phyloP scores from a whole-genome alignment of 2,113 vertebrate genomes.

The Chamaea fasciata region DNA sequence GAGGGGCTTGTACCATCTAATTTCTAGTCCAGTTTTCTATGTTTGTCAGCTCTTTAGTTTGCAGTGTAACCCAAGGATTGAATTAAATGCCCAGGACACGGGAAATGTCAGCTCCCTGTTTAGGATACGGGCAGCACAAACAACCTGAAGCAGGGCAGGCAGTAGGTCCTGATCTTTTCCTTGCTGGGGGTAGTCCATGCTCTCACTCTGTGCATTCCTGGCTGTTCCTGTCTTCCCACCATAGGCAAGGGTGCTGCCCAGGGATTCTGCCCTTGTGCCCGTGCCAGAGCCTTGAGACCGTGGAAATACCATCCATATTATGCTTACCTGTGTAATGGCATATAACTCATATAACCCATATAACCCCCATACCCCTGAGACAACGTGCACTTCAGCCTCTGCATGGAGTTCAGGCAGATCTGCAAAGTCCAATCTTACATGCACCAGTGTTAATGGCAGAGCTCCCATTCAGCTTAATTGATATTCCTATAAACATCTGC shows the following conservation, averaged over 20 bases:
- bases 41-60: not conserved
- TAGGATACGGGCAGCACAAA: not conserved
- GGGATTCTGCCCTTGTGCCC: not conserved
- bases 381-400: not conserved
- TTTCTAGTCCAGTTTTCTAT: not conserved
- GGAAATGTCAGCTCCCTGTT: not conserved
- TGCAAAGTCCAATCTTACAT: not conserved
- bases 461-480: not conserved
- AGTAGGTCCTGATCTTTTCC: not conserved
- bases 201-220: fast-evolving
- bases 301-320: not conserved
- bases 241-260: fast-evolving
- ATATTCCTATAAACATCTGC: slow-evolving; percentile 14
- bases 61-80: not conserved
- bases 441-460: not conserved
- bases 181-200: fast-evolving
- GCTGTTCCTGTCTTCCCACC: fast-evolving
- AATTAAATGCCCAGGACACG: not conserved
- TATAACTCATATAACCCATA: not conserved
- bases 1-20: not conserved
- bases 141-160: not conserved
- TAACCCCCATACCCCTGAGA: not conserved
- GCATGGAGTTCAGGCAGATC: not conserved
- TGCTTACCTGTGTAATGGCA: not conserved
- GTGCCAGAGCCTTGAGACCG: not conserved